Percentiles rank a stretch among this genome's conserved stretches.
phyloP scores from a whole-genome alignment of 1,140 invertebrate species.

The Nomia melanderi region DNA sequence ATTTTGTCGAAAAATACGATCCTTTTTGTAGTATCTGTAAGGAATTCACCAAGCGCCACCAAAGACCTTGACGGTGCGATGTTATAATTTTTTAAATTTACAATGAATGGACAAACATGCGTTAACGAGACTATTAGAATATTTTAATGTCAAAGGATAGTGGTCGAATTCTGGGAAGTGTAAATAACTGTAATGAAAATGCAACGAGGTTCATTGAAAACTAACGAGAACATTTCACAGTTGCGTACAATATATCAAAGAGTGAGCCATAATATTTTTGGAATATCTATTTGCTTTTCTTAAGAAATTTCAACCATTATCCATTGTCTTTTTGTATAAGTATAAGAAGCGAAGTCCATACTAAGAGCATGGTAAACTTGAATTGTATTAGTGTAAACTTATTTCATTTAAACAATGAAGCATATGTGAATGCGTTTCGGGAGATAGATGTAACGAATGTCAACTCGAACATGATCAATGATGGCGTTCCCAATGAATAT shows the following conservation, averaged over 20 bases:
- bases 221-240: neutral
- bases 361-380: neutral
- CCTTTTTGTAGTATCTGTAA: constrained; percentile 13
- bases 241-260: neutral
- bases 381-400: constrained; percentile 35
- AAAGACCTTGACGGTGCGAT: constrained; percentile 36
- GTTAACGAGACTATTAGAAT: constrained; percentile 1
- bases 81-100: constrained; percentile 25
- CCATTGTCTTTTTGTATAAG: neutral
- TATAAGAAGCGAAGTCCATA: neutral
- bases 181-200: neutral
- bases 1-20: constrained; percentile 8
- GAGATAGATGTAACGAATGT: constrained; percentile 46
- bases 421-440: constrained; percentile 8
- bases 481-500: constrained; percentile 38
- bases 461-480: constrained; percentile 59
- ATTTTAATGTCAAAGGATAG: constrained; percentile 29
- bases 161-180: constrained; percentile 24
- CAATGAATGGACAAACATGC: neutral
- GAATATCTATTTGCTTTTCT: neutral
- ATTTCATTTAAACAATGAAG: constrained; percentile 45
- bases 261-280: constrained; percentile 1
- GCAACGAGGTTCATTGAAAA: neutral
- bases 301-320: neutral
- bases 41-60: constrained; percentile 31